These are phyloP conservation scores for Charaxes varanes DNA, from an alignment of 1,140 invertebrate genomes.

Conservation along the genomic window DNA sequence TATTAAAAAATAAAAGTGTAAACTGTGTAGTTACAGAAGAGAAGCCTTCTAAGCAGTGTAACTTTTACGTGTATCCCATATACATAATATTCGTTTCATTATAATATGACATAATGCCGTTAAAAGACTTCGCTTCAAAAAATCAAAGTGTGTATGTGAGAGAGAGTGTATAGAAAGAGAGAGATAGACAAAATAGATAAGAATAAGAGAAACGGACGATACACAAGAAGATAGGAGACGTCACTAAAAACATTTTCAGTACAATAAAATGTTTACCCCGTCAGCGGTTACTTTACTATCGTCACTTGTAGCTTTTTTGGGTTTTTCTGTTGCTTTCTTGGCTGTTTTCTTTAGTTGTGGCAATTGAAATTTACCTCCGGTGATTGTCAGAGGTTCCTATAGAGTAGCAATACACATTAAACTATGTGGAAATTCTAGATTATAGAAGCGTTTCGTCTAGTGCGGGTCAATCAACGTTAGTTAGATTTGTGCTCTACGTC, in stretches of 20 bases:
- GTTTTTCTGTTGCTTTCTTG: constrained; percentile 55
- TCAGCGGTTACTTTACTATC: constrained; percentile 67
- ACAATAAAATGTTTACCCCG: constrained; percentile 70
- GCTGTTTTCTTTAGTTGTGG: constrained; percentile 64
- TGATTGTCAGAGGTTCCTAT: constrained; percentile 59
- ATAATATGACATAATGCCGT: too few relatives aligned
- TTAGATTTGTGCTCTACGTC: constrained; percentile 32
- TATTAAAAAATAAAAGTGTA: too few relatives aligned
- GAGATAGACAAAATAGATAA: constrained; percentile 12
- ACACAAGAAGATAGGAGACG: constrained; percentile 28
- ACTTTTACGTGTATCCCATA: too few relatives aligned
- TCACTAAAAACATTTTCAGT: constrained; percentile 19
- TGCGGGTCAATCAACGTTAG: constrained; percentile 39
- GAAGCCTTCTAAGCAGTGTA: too few relatives aligned
- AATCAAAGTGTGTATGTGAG: not conserved
- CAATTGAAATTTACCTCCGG: constrained; percentile 65
- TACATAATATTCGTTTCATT: too few relatives aligned
- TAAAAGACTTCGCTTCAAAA: too few relatives aligned
- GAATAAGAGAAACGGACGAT: not conserved
- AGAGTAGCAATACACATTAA: constrained; percentile 53
- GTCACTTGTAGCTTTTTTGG: constrained; percentile 44
- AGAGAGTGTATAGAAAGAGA: constrained; percentile 7
- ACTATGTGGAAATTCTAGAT: constrained; percentile 29
- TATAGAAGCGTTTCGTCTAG: constrained; percentile 34
- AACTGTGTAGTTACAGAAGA: too few relatives aligned